These are phyloP conservation scores for Artemisiospiza belli DNA, from an alignment of 2,113 vertebrate genomes.

Conservation along the genomic window DNA sequence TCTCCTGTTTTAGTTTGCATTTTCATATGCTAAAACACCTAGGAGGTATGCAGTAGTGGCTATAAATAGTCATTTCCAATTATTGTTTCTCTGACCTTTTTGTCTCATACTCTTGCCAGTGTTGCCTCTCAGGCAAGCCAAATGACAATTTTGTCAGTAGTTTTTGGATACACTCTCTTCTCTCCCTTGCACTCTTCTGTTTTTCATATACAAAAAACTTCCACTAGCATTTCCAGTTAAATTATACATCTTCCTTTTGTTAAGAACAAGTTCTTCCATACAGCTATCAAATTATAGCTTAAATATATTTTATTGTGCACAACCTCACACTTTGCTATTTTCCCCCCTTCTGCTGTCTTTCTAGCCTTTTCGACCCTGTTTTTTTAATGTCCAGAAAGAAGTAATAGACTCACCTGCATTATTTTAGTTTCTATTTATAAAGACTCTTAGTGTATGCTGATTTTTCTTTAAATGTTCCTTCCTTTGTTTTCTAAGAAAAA, in stretches of 20 bases:
- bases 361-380: background rate
- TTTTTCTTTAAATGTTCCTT: background rate
- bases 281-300: background rate
- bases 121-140: background rate
- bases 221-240: background rate
- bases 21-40: slow-evolving; percentile 3
- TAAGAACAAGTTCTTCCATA: background rate
- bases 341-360: background rate
- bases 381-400: background rate
- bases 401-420: background rate
- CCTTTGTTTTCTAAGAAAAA: background rate
- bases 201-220: background rate
- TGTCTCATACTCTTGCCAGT: background rate
- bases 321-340: background rate
- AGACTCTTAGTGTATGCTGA: background rate
- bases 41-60: background rate
- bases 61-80: slow-evolving; percentile 41
- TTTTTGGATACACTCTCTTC: background rate
- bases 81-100: slow-evolving; percentile 39
- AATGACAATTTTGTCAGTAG: background rate
- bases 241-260: background rate
- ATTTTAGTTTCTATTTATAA: background rate
- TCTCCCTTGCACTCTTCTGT: background rate
- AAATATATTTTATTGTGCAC: background rate
- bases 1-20: background rate